Evolutionary conservation across 2,888 invertebrate species (phyloP), one percentile per base, ranked within the genome.

Genomic region (Aphodius sticticus): DNA sequence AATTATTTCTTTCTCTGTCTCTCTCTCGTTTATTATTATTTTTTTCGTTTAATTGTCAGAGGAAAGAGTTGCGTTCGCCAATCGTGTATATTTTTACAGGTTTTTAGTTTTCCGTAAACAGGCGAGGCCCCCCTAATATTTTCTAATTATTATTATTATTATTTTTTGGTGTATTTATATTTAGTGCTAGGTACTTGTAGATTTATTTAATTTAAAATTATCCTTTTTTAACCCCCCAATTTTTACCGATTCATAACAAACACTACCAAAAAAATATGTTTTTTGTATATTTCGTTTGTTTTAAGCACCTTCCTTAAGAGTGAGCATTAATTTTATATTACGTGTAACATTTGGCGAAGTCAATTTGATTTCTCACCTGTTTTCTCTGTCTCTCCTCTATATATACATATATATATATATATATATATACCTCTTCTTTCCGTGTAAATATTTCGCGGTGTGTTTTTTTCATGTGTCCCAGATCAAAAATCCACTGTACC

Each of bases 401-500:
- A 72, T 72, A 72, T n/a, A 15, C 16, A 72, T n/a, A 72, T 36
- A n/a, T n/a, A n/a, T n/a, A n/a, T n/a, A n/a, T n/a, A 72, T 72
- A 35, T 16, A 35, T 16, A 2, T 53, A 53, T 53, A 9, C 12
- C 7, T 12, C 53, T 53, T 53, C 53, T 53, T 7, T 53, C 53
- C 53, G 53, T 53, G 53, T 53, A 53, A 53, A 53, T 53, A 53
- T 53, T 53, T 53, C 53, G 53, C 53, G 53, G 53, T 87, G 85
- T 85, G 84, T 86, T 86, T 53, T 53, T 53, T 12, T 53, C 9
- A 53, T 2, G 53, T 53, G 53, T 53, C 53, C 53, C 86, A 85
- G 86, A 86, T 83, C 35, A 74, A 35, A 74, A 82, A 85, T 83
- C 84, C 86, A 84, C 84, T 86, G 86, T 86, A 86, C 84, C 85